A percentile compares a stretch with the other conserved stretches of the same genome.
These are phyloP conservation scores for Penaeus chinensis DNA, from an alignment of 1,140 invertebrate species.

Conservation along the genomic window DNA sequence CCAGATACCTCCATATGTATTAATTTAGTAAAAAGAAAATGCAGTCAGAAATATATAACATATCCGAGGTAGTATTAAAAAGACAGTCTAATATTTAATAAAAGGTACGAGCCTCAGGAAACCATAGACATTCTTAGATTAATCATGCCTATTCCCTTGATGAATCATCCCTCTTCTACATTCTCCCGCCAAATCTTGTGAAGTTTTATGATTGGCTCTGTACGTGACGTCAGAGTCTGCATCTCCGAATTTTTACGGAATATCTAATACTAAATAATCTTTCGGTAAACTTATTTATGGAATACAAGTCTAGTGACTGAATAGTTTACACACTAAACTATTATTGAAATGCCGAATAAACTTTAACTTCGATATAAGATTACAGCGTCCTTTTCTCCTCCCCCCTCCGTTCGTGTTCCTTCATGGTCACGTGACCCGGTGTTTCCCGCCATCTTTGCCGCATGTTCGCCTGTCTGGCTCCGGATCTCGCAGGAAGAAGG, in stretches of 20 bases:
- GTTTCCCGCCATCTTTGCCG: slow-evolving; percentile 61
- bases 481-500: slow-evolving; percentile 51
- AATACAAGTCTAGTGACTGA: neutral
- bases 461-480: slow-evolving; percentile 59
- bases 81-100: too few species aligned
- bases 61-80: too few species aligned
- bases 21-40: too few species aligned
- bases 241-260: slow-evolving; percentile 9
- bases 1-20: too few species aligned
- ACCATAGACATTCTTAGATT: too few species aligned
- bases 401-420: slow-evolving; percentile 25
- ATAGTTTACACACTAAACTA: neutral
- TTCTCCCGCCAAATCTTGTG: slow-evolving; percentile 56
- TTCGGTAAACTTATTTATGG: neutral
- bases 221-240: slow-evolving; percentile 35
- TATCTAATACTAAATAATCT: neutral
- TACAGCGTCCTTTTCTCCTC: neutral
- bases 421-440: slow-evolving; percentile 53
- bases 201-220: slow-evolving; percentile 27
- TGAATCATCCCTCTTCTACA: slow-evolving; percentile 2
- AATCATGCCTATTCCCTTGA: slow-evolving; percentile 1
- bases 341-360: neutral
- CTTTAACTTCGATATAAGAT: neutral
- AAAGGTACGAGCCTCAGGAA: too few species aligned
- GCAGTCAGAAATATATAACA: too few species aligned